Percentiles rank a stretch among this genome's conserved stretches.
Conservation (phyloP, 2,797 vertebrate species). For the Borostomias antarcticus region DNA sequence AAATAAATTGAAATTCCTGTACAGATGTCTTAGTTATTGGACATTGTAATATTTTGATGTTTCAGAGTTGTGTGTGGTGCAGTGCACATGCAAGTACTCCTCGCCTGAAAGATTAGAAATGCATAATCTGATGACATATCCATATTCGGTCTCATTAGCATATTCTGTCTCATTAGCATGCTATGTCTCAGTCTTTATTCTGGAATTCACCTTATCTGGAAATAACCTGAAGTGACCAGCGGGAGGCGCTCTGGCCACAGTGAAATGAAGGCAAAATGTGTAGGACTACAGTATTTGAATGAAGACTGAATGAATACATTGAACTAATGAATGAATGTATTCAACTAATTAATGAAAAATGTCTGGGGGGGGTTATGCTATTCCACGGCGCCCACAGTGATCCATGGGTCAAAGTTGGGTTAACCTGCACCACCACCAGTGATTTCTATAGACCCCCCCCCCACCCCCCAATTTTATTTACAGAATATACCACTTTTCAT, state of each 20-base stretch:
- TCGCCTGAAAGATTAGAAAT: no score
- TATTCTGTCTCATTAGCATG: no score
- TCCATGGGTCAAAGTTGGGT: not conserved
- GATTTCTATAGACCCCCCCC: no score
- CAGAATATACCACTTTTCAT: not conserved
- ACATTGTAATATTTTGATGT: no score
- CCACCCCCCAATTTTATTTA: not conserved
- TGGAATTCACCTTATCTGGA: not conserved
- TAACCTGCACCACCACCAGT: no score
- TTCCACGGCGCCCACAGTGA: not conserved
- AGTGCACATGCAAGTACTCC: not conserved
- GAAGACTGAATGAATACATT: no score
- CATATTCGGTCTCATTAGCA: no score
- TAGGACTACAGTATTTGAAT: no score
- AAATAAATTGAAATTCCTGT: conserved; percentile 74
- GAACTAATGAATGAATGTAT: no score
- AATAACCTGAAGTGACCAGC: conserved; percentile 35
- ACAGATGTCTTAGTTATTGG: conserved; percentile 68
- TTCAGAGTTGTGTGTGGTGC: conserved; percentile 58
- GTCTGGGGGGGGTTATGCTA: not conserved
- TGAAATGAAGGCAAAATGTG: conserved; percentile 19
- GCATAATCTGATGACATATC: no score
- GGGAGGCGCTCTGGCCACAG: conserved; percentile 63
- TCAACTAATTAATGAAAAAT: not conserved
- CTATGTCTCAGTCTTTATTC: not conserved